Conservation (phyloP, 64 coral and sea anemone genomes). For the Acropora yongei region DNA sequence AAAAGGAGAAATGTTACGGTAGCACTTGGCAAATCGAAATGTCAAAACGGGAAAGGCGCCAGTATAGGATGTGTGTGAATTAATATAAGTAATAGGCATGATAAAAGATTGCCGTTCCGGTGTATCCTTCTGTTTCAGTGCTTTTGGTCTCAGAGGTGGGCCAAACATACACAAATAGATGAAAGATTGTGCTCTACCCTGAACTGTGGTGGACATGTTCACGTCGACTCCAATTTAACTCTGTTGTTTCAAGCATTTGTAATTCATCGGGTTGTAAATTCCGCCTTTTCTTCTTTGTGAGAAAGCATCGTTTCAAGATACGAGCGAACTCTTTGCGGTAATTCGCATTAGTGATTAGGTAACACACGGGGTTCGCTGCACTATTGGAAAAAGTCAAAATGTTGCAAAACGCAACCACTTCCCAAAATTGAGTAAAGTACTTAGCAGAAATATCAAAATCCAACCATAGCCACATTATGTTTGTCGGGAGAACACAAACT, state of each 20-base stretch:
- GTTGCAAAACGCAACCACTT: slow-evolving; percentile 58
- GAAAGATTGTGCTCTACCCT: not conserved
- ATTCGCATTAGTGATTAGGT: slow-evolving; percentile 40
- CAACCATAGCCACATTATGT: slow-evolving; percentile 59
- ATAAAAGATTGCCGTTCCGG: too few species aligned
- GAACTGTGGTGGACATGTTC: not conserved
- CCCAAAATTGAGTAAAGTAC: slow-evolving; percentile 18
- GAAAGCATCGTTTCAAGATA: slow-evolving; percentile 7
- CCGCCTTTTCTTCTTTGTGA: not conserved
- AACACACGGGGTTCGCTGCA: slow-evolving; percentile 47
- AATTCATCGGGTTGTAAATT: not conserved
- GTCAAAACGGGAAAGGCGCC: too few species aligned
- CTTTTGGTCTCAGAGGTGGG: too few species aligned
- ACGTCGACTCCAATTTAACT: not conserved
- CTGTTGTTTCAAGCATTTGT: slow-evolving; percentile 16
- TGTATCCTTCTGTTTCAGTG: too few species aligned
- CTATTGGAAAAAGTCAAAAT: slow-evolving; percentile 54
- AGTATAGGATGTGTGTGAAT: too few species aligned
- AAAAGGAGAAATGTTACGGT: too few species aligned
- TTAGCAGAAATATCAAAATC: slow-evolving; percentile 40
- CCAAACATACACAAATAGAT: too few species aligned
- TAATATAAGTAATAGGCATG: too few species aligned
- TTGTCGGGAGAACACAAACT: slow-evolving; percentile 44
- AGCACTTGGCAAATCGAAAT: too few species aligned
- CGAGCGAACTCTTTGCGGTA: slow-evolving; percentile 29